Base-by-base conservation (phyloP, 2,888 invertebrate species). In the Acleris holmiana region DNA sequence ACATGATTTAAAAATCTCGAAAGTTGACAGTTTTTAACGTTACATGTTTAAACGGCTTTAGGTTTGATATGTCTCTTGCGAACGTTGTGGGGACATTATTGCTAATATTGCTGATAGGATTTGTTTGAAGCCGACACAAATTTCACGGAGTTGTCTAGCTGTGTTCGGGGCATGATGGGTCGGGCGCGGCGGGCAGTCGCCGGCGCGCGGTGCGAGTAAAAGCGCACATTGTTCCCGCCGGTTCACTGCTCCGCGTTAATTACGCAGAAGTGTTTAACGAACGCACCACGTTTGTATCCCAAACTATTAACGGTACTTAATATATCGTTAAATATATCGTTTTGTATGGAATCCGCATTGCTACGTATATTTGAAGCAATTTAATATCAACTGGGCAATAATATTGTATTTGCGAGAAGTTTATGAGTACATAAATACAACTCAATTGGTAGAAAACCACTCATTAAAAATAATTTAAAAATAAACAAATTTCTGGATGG, bases 251-350 rank as follows among this genome's bases (percentile, higher is more conserved):
- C 71, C 74, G 75, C 75, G 78, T 78, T 83, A 85, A 86, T 86
- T 85, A 85, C 77, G 77, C 80, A 82, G 78, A 85, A 86, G 85
- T 84, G 83, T 84, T 85, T 85, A 87, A 86, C 84, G 83, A 86
- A 83, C 79, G 83, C 83, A 83, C 79, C 66, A 79, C 56, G 44
- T 50, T 62, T 25, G 44, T 50, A 41, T 18, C 23, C 25, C 15
- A 51, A 40, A 41, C 55, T 10, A 44, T 17, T 44, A 29, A 29
- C 29, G 29, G 29, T 25, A 23, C 46, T 46, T 46, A n/a, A n/a
- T n/a, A n/a, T n/a, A n/a, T n/a, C n/a, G n/a, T n/a, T 7, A 46
- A 46, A 46, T 15, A 40, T 40, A 40, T 40, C 5, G 40, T 13
- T 41, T 41, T 41, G 15, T 41, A n/a, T n/a, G 3, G n/a, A 41